A percentile compares a stretch with the other conserved stretches of the same genome.
Conservation (phyloP, 64 coral and sea anemone species). For the Montipora capricornis region DNA sequence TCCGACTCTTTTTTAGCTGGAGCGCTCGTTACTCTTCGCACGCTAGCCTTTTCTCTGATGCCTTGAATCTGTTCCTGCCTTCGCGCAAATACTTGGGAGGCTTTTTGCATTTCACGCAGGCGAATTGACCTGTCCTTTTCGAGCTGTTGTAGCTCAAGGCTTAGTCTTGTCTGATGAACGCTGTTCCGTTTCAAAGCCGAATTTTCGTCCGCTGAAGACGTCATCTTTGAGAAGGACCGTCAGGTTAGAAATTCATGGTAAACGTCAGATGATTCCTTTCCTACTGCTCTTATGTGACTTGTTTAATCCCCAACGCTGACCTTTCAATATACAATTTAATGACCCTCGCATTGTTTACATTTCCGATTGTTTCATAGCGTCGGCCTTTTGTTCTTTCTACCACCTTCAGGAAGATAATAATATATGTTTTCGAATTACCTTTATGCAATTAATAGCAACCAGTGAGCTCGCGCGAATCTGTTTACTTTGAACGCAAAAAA, state of each 20-base stretch:
- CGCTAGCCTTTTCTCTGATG: conserved; percentile 13
- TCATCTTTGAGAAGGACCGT: neutral
- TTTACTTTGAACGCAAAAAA: too few relatives aligned
- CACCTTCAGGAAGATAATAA: neutral
- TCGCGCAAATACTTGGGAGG: conserved; percentile 79
- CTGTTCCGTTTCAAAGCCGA: conserved; percentile 82
- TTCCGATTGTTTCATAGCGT: neutral
- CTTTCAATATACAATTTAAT: neutral
- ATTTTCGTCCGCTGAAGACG: conserved; percentile 82
- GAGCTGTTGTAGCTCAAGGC: conserved; percentile 80
- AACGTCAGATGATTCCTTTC: neutral
- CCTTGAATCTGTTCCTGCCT: conserved; percentile 55
- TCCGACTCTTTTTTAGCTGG: neutral
- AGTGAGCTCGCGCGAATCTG: too few relatives aligned
- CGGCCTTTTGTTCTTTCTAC: neutral
- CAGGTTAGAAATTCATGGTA: neutral
- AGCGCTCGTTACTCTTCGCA: conserved; percentile 36
- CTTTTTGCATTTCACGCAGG: conserved; percentile 82
- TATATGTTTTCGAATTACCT: neutral
- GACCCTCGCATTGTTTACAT: neutral
- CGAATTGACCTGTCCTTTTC: conserved; percentile 76
- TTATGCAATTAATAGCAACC: neutral
- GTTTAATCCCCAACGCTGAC: neutral
- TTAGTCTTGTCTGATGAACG: conserved; percentile 84
- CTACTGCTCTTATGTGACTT: neutral